Evolutionary conservation across 2,888 invertebrate genomes (phyloP), one percentile per base, ranked within the genome.

Genomic region (Ormyrus nitidulus): DNA sequence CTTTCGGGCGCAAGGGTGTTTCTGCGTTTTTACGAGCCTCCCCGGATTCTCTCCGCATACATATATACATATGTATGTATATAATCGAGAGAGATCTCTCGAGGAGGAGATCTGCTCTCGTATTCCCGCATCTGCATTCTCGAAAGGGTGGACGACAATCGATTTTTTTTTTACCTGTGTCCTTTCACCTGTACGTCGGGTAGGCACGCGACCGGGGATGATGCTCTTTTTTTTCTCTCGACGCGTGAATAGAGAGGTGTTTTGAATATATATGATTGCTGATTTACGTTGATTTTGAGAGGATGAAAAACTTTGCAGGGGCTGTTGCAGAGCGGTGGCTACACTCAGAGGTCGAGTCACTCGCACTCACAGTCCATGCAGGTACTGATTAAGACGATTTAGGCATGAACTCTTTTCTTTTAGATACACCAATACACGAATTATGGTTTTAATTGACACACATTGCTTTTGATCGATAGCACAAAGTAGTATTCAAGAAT

Each of bases 251-350:
- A 4, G 34, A 34, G 34, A 34, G 34, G 34, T 34, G 34, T 34
- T 34, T 4, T 34, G 34, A 34, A 34, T 34, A 34, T 34, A 34
- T 34, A 3, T 34, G 34, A 3, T 34, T 34, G 34, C 34, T 34
- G 34, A 34, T 34, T 34, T 34, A 34, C 34, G 34, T 34, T 4
- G 70, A 59, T 2, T 49, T 13, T 10, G 58, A 59, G 44, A 53
- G 51, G 66, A 71, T 53, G 51, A 34, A 13, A 73, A 73, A 75
- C 19, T 64, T 88, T 89, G 86, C 88, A 89, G 88, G 88, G 88
- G 87, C 87, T 88, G 88, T 87, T 89, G 86, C 89, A 89, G 86
- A 86, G 87, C 87, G 88, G 86, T 86, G 87, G 87, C 86, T 89
- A 87, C 86, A 81, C 88, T 79, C 87, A 87, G 85, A 87, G 87